Evolutionary conservation across 2,113 vertebrate genomes (phyloP).

Genomic region (Speoplatyrhinus poulsoni): DNA sequence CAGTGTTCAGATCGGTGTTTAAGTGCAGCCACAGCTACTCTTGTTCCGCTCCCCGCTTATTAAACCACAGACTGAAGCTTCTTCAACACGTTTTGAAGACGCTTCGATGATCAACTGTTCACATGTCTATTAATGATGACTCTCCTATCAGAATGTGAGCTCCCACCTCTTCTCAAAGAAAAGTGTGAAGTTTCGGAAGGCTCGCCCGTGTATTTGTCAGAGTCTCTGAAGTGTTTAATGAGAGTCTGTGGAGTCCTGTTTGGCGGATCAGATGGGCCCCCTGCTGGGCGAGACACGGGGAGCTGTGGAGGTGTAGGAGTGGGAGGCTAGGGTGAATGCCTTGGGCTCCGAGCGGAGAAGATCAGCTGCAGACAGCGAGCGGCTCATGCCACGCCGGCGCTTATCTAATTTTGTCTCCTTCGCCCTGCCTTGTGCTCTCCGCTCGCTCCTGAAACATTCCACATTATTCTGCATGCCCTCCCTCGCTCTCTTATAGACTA

Average conservation of each 20-base stretch:
- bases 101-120: constrained; percentile 16
- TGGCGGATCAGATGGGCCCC: constrained; percentile 69
- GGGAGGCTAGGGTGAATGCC: constrained; percentile 56
- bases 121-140: constrained; percentile 31
- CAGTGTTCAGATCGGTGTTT: background rate
- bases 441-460: background rate
- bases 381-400: constrained; percentile 56
- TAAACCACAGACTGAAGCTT: constrained; percentile 10
- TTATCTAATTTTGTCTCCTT: constrained; percentile 44
- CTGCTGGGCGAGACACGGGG: constrained; percentile 64
- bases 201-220: constrained; percentile 66
- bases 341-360: constrained; percentile 60
- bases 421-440: background rate
- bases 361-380: constrained; percentile 57
- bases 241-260: constrained; percentile 64
- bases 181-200: constrained; percentile 56
- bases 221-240: constrained; percentile 71
- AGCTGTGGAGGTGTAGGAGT: constrained; percentile 56
- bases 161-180: constrained; percentile 53
- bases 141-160: constrained; percentile 53
- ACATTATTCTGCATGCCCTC: background rate
- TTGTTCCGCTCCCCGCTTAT: constrained; percentile 7
- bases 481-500: constrained; percentile 41
- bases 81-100: constrained; percentile 1
- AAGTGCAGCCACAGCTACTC: constrained; percentile 16